Conservation (phyloP, 2,797 vertebrate species). For the Sebastes cheni region DNA sequence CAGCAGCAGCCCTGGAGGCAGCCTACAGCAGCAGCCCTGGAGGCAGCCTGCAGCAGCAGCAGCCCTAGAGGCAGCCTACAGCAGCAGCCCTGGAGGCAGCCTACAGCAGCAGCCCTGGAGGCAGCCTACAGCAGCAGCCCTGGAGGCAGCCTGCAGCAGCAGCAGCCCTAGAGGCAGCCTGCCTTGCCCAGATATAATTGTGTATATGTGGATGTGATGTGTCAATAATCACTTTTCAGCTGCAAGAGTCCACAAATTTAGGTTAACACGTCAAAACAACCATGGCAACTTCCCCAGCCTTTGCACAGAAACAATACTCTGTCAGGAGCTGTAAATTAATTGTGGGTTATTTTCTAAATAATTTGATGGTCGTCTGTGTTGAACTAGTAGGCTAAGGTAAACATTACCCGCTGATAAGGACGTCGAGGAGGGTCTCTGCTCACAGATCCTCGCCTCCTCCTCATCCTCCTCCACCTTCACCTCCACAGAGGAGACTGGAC, state of each 20-base stretch:
- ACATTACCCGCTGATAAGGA: constrained; percentile 39
- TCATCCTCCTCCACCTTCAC: constrained; percentile 77
- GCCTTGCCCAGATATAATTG: neutral
- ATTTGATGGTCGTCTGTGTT: neutral
- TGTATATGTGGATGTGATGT: neutral
- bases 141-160: no score
- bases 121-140: no score
- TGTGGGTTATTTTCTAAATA: neutral
- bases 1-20: no score
- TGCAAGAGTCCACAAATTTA: neutral
- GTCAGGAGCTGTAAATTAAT: no score
- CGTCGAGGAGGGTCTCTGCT: constrained; percentile 22
- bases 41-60: neutral
- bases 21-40: no score
- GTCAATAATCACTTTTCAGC: neutral
- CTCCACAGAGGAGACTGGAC: constrained; percentile 14
- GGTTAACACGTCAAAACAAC: neutral
- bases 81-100: no score
- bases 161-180: neutral
- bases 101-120: no score
- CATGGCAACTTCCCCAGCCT: fast-evolving
- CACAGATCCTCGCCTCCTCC: constrained; percentile 60
- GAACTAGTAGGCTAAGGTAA: neutral
- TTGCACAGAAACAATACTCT: neutral
- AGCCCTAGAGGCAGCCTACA: no score